Evolutionary conservation across 2,888 invertebrate genomes (phyloP).

Genomic region (Drosophila picticornis): DNA sequence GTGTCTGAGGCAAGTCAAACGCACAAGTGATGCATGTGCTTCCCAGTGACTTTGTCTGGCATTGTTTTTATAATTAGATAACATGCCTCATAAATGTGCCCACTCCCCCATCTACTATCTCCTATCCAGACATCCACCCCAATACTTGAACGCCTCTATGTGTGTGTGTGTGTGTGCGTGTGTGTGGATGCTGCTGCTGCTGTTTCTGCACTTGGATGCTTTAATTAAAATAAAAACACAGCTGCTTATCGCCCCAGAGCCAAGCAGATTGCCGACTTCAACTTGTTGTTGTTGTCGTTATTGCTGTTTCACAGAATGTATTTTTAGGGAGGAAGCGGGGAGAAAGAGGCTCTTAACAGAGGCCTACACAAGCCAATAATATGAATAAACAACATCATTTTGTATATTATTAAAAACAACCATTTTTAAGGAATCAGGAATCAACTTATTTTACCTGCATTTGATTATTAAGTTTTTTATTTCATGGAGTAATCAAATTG

Average conservation of each 20-base stretch:
- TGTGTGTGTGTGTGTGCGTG: neutral
- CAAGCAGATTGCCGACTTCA: slow-evolving; percentile 26
- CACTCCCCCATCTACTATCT: neutral
- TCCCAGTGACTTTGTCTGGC: slow-evolving; percentile 23
- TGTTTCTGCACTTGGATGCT: slow-evolving; percentile 54
- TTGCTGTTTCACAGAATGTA: neutral
- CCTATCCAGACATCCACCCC: neutral
- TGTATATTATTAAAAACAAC: neutral
- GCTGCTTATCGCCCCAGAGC: slow-evolving; percentile 51
- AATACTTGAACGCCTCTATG: neutral
- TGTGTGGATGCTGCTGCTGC: slow-evolving; percentile 17
- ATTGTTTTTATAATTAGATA: slow-evolving; percentile 64
- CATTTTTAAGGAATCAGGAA: neutral
- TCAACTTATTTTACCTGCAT: neutral
- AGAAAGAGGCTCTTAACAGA: neutral
- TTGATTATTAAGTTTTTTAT: neutral
- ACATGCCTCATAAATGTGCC: slow-evolving; percentile 54
- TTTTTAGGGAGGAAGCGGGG: neutral
- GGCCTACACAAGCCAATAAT: neutral
- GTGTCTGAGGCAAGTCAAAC: slow-evolving; percentile 17
- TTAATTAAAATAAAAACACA: slow-evolving; percentile 75
- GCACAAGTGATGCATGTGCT: slow-evolving; percentile 24
- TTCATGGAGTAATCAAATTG: neutral
- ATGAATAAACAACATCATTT: neutral
- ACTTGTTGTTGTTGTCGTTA: slow-evolving; percentile 10